Evolutionary conservation across 2,113 vertebrate genomes (phyloP), one percentile per base, ranked within the genome.

Genomic region (Lonchura striata): DNA sequence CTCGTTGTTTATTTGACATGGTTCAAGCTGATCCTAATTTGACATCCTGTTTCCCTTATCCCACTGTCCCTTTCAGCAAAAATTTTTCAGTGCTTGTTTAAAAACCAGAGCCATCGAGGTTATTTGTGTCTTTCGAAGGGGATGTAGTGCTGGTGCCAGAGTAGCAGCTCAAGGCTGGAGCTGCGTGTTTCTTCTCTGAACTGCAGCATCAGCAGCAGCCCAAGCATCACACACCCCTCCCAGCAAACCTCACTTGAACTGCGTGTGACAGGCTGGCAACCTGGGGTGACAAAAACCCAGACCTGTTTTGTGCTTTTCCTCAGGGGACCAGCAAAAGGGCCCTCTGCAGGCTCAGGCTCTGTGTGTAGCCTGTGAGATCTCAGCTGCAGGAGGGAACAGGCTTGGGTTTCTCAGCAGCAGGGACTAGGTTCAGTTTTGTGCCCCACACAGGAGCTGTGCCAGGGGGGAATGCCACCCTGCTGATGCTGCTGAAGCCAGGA

Each of bases 1-100:
- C 65, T 86, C 3, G 0, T 68, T 90, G 76, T 92, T 95, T 90
- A 39, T 88, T 88, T 82, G 47, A 92, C 92, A 82, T 70, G 2
- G 80, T 88, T 95, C 92, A 90, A 91, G 86, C 92, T 92, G 88
- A 82, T 96, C 72, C 35, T 89, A 95, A 78, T 94, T 91, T 87
- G 81, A 54, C 87, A 68, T 72, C 72, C 70, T 79, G 37, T 94
- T 97, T 91, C 78, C 59, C 88, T 95, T 83, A 76, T 79, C 84
- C 76, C 61, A 46, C 75, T 94, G 81, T 91, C 84, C 74, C 72
- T 90, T 96, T 82, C 75, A 96, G 90, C 72, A 53, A 13, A 90
- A 22, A 63, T 47, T 82, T 88, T 91, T 88, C 74, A 69, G 82
- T 57, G 46, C 56, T 86, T 33, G 47, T 70, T 88, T 74, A 64